Evolutionary conservation across 2,113 vertebrate genomes (phyloP).

Genomic region (Syngnathus typhle): DNA sequence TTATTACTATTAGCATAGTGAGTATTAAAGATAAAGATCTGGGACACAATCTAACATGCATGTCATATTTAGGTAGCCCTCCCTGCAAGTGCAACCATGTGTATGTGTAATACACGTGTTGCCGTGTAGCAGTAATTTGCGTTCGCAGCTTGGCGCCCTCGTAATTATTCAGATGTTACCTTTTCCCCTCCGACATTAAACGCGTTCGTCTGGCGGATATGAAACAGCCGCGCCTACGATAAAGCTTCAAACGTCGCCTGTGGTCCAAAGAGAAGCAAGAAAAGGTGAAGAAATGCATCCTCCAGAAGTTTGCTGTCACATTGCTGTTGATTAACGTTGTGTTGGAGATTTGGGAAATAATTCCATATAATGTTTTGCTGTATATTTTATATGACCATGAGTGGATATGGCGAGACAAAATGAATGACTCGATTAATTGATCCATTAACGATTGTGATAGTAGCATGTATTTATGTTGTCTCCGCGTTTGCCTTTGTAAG

Average conservation of each 20-base stretch:
- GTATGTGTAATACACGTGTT: conserved; percentile 60
- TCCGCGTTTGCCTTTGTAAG: not conserved
- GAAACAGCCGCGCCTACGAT: conserved; percentile 65
- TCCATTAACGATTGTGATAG: not conserved
- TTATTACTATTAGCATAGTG: too few relatives aligned
- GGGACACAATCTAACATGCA: not conserved
- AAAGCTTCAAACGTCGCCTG: conserved; percentile 67
- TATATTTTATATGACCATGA: not conserved
- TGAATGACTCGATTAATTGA: not conserved
- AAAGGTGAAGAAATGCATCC: conserved; percentile 64
- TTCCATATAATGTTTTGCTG: conserved; percentile 16
- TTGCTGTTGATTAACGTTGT: conserved; percentile 41
- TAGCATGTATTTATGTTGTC: not conserved
- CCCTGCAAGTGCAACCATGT: conserved; percentile 16
- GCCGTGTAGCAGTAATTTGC: conserved; percentile 68
- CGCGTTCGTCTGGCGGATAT: conserved; percentile 69
- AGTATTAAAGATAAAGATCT: too few relatives aligned
- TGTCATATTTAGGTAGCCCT: conserved; percentile 29
- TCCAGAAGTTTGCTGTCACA: conserved; percentile 50
- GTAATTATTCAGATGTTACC: conserved; percentile 72
- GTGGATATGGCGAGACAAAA: not conserved
- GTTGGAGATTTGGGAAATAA: conserved; percentile 27
- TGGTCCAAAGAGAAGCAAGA: conserved; percentile 55
- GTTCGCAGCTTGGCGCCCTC: conserved; percentile 71
- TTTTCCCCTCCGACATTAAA: conserved; percentile 72